Evolutionary conservation across 2,797 vertebrate species (phyloP).

Genomic region (Phataginus tetradactyla): DNA sequence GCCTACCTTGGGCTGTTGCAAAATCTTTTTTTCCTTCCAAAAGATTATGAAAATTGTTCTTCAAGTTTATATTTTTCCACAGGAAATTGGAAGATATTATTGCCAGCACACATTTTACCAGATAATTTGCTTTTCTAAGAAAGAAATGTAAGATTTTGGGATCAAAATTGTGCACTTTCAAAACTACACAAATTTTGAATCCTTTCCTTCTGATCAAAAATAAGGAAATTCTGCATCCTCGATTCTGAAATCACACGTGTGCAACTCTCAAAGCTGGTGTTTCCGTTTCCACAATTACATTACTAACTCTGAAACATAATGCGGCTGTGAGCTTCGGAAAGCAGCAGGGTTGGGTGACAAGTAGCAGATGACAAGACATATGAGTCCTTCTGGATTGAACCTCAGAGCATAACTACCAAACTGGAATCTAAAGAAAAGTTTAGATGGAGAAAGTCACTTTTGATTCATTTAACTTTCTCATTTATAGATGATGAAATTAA

Average conservation of each 20-base stretch:
- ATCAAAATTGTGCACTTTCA: neutral
- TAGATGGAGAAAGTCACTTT: neutral
- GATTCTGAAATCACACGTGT: neutral
- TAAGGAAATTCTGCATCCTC: neutral
- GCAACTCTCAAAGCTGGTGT: neutral
- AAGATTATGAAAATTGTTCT: neutral
- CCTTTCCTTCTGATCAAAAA: neutral
- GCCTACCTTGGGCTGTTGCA: neutral
- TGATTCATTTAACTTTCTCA: neutral
- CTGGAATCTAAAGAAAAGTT: neutral
- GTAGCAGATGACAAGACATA: neutral
- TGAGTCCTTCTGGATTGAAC: neutral
- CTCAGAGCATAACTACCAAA: neutral
- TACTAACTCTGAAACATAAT: neutral
- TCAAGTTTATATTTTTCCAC: neutral
- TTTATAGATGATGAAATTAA: neutral
- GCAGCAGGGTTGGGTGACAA: neutral
- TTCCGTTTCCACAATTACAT: neutral
- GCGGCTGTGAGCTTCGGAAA: neutral
- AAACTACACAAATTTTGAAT: neutral
- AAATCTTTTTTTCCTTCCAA: neutral
- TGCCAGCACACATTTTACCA: slow-evolving; percentile 17
- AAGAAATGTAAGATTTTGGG: neutral
- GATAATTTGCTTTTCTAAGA: neutral
- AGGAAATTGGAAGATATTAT: neutral